These are phyloP conservation scores for Dryoscopus gambensis DNA, from an alignment of 2,113 vertebrate species.

Conservation along the genomic window DNA sequence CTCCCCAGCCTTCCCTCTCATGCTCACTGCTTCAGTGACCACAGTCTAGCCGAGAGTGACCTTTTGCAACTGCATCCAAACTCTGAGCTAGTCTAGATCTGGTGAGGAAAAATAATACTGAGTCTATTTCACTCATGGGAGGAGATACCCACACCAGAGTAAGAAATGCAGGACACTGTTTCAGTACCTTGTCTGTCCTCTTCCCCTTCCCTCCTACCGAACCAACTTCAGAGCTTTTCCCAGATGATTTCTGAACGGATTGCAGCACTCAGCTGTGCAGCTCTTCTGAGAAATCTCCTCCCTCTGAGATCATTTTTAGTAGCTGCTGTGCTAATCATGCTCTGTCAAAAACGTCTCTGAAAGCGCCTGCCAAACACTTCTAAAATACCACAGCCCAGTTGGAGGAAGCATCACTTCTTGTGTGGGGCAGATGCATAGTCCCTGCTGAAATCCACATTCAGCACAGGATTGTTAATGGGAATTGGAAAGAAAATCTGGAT, in stretches of 20 bases:
- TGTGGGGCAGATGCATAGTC: not conserved
- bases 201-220: not conserved
- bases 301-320: not conserved
- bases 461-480: not conserved
- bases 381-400: not conserved
- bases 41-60: not conserved
- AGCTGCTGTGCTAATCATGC: not conserved
- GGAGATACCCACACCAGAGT: not conserved
- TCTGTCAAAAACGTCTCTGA: not conserved
- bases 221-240: not conserved
- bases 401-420: not conserved
- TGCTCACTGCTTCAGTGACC: not conserved
- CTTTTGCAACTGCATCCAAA: not conserved
- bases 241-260: not conserved
- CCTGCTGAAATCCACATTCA: not conserved
- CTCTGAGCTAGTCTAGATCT: not conserved
- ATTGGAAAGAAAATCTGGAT: not conserved
- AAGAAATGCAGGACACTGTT: not conserved
- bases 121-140: not conserved
- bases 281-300: not conserved
- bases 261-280: not conserved
- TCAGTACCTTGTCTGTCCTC: not conserved
- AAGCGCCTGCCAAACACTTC: not conserved
- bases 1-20: not conserved
- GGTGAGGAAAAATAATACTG: too few species aligned